A percentile compares a stretch with the other conserved stretches of the same genome.
These are phyloP conservation scores for Lasioglossum figueresi DNA, from an alignment of 2,888 invertebrate species.

Conservation along the genomic window DNA sequence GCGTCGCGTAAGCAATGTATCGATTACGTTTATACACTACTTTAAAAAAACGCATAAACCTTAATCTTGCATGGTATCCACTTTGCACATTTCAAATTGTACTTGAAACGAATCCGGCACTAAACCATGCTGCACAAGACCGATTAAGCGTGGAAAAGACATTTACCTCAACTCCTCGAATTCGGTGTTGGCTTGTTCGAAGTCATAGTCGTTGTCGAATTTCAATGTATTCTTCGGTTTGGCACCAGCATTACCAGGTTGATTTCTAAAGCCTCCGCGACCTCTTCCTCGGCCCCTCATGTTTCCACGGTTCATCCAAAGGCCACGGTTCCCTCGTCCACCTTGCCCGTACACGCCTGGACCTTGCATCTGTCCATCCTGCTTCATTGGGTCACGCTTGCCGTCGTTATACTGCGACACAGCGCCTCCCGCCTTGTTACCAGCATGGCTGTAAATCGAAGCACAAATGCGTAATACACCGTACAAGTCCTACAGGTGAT, in stretches of 20 bases:
- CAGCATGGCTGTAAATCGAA: constrained; percentile 73
- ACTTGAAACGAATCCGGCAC: constrained; percentile 78
- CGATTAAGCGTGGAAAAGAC: neutral
- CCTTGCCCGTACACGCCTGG: constrained; percentile 80
- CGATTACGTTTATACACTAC: constrained; percentile 37
- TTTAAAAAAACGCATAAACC: constrained; percentile 67
- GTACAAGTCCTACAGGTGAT: neutral
- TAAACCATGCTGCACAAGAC: constrained; percentile 70
- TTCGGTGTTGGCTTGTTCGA: constrained; percentile 98
- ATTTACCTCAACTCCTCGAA: constrained; percentile 93
- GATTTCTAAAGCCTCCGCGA: constrained; percentile 81
- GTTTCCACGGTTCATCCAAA: constrained; percentile 81
- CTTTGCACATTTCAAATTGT: constrained; percentile 75
- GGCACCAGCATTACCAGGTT: constrained; percentile 77
- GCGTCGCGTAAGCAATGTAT: constrained; percentile 74
- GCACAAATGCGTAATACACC: neutral
- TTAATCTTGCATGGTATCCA: constrained; percentile 79
- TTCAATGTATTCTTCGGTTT: constrained; percentile 91
- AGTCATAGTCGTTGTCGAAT: constrained; percentile 99
- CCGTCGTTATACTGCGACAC: constrained; percentile 80
- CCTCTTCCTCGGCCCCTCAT: constrained; percentile 81
- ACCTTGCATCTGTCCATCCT: constrained; percentile 70
- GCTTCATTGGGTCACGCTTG: constrained; percentile 75
- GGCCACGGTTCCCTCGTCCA: constrained; percentile 81
- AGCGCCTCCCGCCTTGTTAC: constrained; percentile 75